Base-by-base conservation (phyloP, 2,888 invertebrate species). In the Gortyna flavago region DNA sequence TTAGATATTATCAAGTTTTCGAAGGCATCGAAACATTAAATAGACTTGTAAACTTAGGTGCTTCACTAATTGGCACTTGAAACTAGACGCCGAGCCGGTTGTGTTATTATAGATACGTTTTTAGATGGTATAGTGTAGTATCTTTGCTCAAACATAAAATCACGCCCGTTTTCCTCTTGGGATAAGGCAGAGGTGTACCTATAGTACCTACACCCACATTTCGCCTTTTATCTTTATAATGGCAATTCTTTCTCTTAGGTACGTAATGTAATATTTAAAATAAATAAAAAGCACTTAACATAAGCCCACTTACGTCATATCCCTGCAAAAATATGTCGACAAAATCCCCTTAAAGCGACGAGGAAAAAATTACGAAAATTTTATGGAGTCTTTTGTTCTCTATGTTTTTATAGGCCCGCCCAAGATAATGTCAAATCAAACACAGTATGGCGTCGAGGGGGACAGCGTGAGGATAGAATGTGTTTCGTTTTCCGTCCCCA, bases 401-500 rank as follows among this genome's bases (percentile, higher is more conserved):
- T 32, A 64, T 83, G 71, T 83, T 81, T 73, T 92, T 92, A 69
- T 90, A 97, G 97, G 98, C 73, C 97, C 98, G 5, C 99, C 99
- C 13, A 97, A 97, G 89, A 98, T 99, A 89, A 97, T 98, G 84
- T 98, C 98, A 78, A 98, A 98, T 91, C 97, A 97, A 87, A 98
- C 98, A 25, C 99, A 99, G 93, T 98, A 98, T 89, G 99, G 98
- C 0, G 97, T 98, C 32, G 97, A 98, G 85, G 98, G 98, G 18
- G 98, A 98, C 90, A 98, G 97, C 77, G 98, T 98, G 21, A 97
- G 98, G 91, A 97, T 99, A 70, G 99, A 99, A 93, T 99, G 99
- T 94, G 97, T 98, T 66, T 98, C 99, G 13, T 98, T 98, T 93
- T 98, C 99, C 75, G 98, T 99, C 77, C 99, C 99, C 3, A 98